Conservation (phyloP, 2,888 invertebrate species). For the Julus scanicus region DNA sequence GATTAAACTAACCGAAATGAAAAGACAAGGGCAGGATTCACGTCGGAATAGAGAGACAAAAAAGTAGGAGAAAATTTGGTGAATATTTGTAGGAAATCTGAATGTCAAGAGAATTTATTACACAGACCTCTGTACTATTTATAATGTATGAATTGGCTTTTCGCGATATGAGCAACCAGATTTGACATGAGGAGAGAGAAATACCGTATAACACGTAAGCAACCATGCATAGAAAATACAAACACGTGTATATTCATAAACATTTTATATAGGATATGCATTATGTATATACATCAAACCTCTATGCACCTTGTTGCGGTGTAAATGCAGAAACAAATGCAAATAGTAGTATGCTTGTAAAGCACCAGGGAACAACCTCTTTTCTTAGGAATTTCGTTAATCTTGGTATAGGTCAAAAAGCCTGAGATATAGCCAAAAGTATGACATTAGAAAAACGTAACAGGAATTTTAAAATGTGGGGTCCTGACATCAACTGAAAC, state of each 20-base stretch:
- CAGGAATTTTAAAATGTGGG: no score
- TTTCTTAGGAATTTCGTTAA: no score
- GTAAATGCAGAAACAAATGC: neutral
- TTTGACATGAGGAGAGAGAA: constrained; percentile 2
- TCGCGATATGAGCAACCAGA: constrained; percentile 24
- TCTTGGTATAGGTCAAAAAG: neutral
- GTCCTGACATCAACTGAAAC: no score
- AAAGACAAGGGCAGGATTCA: neutral
- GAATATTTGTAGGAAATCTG: constrained; percentile 7
- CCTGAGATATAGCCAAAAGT: no score
- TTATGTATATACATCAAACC: neutral
- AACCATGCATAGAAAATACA: neutral
- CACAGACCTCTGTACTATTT: constrained; percentile 6
- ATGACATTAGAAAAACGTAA: no score
- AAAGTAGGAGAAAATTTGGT: constrained; percentile 17
- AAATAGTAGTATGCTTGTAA: neutral
- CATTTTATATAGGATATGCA: neutral
- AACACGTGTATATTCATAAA: constrained; percentile 33
- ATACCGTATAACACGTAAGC: neutral
- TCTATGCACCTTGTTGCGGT: neutral
- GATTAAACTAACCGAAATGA: constrained; percentile 15
- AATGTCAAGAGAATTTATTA: constrained; percentile 20
- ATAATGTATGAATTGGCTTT: constrained; percentile 27
- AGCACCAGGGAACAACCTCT: neutral
- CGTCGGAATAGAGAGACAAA: neutral